Evolutionary conservation across 2,888 invertebrate species (phyloP).

Genomic region (Lithosia quadra): DNA sequence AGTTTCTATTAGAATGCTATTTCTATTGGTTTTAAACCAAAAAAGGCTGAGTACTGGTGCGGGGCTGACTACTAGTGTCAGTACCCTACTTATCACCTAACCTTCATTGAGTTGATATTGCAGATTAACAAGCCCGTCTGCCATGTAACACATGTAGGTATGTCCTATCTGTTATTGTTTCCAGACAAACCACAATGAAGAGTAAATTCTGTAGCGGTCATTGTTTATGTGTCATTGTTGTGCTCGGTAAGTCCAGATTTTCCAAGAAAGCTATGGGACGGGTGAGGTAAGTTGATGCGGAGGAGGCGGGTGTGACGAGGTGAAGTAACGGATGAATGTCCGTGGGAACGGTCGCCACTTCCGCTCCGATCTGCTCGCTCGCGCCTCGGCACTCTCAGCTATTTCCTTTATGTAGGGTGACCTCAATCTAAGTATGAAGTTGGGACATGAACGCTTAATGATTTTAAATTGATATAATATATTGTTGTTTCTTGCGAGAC

Average conservation of each 20-base stretch:
- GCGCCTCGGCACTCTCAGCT: slow-evolving; percentile 78
- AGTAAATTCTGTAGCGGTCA: slow-evolving; percentile 6
- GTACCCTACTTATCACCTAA: no score
- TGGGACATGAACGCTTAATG: slow-evolving; percentile 3
- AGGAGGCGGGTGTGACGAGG: slow-evolving; percentile 62
- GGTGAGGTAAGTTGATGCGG: slow-evolving; percentile 42
- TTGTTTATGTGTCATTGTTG: slow-evolving; percentile 31
- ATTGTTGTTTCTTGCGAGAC: slow-evolving; percentile 2
- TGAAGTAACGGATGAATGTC: slow-evolving; percentile 85
- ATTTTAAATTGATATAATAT: neutral
- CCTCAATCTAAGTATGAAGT: slow-evolving; percentile 47
- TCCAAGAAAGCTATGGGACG: slow-evolving; percentile 42
- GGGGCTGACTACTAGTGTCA: no score
- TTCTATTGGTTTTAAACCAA: no score
- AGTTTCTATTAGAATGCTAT: no score
- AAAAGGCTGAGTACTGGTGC: no score
- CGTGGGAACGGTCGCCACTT: slow-evolving; percentile 86
- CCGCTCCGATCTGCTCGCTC: slow-evolving; percentile 76
- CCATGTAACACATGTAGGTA: neutral
- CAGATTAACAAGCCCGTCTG: neutral
- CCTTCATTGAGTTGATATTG: neutral
- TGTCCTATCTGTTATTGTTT: neutral
- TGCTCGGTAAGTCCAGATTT: slow-evolving; percentile 28
- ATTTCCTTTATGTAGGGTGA: slow-evolving; percentile 84
- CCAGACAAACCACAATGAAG: slow-evolving; percentile 5